Percentiles rank a stretch among this genome's conserved stretches.
Evolutionary conservation across 2,888 invertebrate species (phyloP).

Genomic region (Acronicta psi): DNA sequence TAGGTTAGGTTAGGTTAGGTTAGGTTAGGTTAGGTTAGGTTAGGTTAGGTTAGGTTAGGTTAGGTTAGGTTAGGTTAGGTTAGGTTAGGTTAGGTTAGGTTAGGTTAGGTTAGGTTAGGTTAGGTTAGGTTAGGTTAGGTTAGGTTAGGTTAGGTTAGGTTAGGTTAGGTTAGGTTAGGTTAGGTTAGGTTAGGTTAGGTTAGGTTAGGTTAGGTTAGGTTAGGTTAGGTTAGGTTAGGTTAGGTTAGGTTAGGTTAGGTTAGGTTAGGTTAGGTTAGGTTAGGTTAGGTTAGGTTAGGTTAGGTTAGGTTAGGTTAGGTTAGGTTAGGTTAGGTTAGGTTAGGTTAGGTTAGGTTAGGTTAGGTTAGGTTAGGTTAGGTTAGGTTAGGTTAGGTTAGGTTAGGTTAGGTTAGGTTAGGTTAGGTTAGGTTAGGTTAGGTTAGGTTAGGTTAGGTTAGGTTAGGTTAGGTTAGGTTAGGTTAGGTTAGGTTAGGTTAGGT

Average conservation of each 20-base stretch:
- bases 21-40: slow-evolving; percentile 32
- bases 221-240: slow-evolving; percentile 42
- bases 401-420: slow-evolving; percentile 39
- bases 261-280: slow-evolving; percentile 45
- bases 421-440: slow-evolving; percentile 43
- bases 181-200: slow-evolving; percentile 38
- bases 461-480: slow-evolving; percentile 29
- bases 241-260: slow-evolving; percentile 45
- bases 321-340: slow-evolving; percentile 39
- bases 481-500: slow-evolving; percentile 36
- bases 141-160: slow-evolving; percentile 42
- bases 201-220: slow-evolving; percentile 30
- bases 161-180: slow-evolving; percentile 40
- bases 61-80: slow-evolving; percentile 36
- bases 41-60: slow-evolving; percentile 36
- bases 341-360: slow-evolving; percentile 39
- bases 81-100: slow-evolving; percentile 36
- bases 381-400: slow-evolving; percentile 36
- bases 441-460: slow-evolving; percentile 43
- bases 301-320: slow-evolving; percentile 40
- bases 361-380: slow-evolving; percentile 38
- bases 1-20: slow-evolving; percentile 34
- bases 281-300: slow-evolving; percentile 41
- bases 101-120: slow-evolving; percentile 38
- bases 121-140: slow-evolving; percentile 38